Conservation (phyloP, 2,888 invertebrate species). For the Meiosimyza decipiens region DNA sequence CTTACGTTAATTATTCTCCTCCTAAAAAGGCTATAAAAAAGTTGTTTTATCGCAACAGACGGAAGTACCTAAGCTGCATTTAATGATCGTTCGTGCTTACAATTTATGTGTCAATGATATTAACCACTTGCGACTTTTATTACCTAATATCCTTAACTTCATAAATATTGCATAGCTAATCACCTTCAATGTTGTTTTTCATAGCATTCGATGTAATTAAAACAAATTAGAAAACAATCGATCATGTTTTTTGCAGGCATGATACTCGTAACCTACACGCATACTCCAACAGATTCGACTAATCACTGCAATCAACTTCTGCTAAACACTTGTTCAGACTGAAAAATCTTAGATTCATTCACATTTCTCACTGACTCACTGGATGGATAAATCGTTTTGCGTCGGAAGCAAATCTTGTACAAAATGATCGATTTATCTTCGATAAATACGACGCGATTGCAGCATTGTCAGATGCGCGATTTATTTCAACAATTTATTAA, state of each 20-base stretch:
- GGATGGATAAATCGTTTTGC: not conserved
- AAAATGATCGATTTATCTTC: conserved; percentile 27
- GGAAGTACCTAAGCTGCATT: no score
- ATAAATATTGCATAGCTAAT: no score
- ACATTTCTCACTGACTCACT: not conserved
- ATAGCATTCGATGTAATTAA: no score
- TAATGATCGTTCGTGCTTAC: no score
- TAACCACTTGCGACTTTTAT: no score
- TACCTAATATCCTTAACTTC: no score
- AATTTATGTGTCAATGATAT: no score
- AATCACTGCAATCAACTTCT: not conserved
- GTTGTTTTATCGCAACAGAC: no score
- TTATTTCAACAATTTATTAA: conserved; percentile 36
- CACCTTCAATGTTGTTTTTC: no score
- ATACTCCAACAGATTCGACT: not conserved
- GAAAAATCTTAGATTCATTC: not conserved
- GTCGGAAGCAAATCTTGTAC: conserved; percentile 5
- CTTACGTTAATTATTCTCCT: no score
- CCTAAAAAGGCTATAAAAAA: no score
- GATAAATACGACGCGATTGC: conserved; percentile 4
- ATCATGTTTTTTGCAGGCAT: conserved; percentile 17
- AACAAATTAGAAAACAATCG: conserved; percentile 21
- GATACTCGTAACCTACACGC: not conserved
- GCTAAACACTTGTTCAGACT: conserved; percentile 1
- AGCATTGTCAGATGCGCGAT: conserved; percentile 18